Base-by-base conservation (phyloP, 1,140 invertebrate genomes). In the Teleogryllus occipitalis region DNA sequence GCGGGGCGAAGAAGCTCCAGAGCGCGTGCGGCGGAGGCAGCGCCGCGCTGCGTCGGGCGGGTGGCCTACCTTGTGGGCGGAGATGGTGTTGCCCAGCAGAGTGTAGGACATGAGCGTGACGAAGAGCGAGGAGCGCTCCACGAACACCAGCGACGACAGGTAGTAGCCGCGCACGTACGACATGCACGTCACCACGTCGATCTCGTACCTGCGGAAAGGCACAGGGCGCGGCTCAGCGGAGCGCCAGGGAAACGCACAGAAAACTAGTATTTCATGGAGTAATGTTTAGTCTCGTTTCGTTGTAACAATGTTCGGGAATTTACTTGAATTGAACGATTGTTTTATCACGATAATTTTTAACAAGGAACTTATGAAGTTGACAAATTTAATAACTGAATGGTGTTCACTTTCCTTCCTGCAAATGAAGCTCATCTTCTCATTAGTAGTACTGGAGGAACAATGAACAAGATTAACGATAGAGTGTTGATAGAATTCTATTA, bases 91-190 rank as follows among this genome's bases (percentile, higher is more conserved):
- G 8, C 88, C 87, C 0, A 88, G 84, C 6, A 91, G 81, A 8
- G 91, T 83, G 85, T 91, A 91, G 0, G 90, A 86, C 4, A 93
- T 46, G 79, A 94, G 87, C 0, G 90, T 90, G 54, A 89, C 87
- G 80, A 91, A 93, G 0, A 93, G 82, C 1, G 92, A 90, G 21
- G 91, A 84, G 82, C 93, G 89, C 0, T 92, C 90, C 0, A 91
- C 92, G 81, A 92, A 93, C 7, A 93, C 82, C 85, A 91, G 90
- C 82, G 93, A 93, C 0, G 91, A 91, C 87, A 94, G 90, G 83
- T 93, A 94, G 7, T 94, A 84, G 0, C 91, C 92, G 80, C 93
- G 89, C 3, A 95, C 87, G 78, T 91, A 90, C 0, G 92, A 91
- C 15, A 89, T 88, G 79, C 91, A 90, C 15, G 85, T 87, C 2